Base-by-base conservation (phyloP, 2,888 invertebrate genomes). In the Prenolepis imparis region DNA sequence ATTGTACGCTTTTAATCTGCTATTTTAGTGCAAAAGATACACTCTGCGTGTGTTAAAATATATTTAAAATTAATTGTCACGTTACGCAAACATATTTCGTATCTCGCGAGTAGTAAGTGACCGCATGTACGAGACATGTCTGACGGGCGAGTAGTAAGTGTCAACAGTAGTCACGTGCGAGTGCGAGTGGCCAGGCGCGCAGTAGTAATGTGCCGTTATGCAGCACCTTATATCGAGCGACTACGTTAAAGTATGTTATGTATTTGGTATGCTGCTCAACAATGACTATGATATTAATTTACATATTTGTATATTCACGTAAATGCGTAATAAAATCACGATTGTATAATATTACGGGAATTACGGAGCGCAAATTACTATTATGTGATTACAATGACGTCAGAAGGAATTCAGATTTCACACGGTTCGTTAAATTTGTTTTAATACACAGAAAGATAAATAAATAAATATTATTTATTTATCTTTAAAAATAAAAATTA, bases 301-400 rank as follows among this genome's bases (percentile, higher is more conserved):
- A 72, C 8, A 18, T 57, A 72, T 18, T 24, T 57, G 55, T 72
- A 72, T 57, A 72, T 24, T 52, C 32, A n/a, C 15, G 11, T 11
- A 18, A 6, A 72, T 39, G 24, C 1, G 52, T 15, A 55, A 57
- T 39, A 57, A 72, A 18, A 21, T 28, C 9, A 3, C 24, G 39
- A n/a, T 57, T 55, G 21, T 36, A 72, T 28, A 28, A 67, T 44
- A 67, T 67, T 48, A 48, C 44, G 36, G 5, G 67, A 44, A 67
- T 67, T 55, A 15, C 55, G 21, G 55, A 39, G 18, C 24, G 18
- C 24, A 24, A 24, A 36, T 18, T 15, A 57, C 24, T 32, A 28
- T 28, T 28, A 28, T 28, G n/a, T n/a, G 32, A 32, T 12, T 9
- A 67, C n/a, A 39, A 55, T 18, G 21, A 48, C 12, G 11, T 11